Evolutionary conservation across 2,797 vertebrate species (phyloP).

Genomic region (Melanotaenia maccullochi): DNA sequence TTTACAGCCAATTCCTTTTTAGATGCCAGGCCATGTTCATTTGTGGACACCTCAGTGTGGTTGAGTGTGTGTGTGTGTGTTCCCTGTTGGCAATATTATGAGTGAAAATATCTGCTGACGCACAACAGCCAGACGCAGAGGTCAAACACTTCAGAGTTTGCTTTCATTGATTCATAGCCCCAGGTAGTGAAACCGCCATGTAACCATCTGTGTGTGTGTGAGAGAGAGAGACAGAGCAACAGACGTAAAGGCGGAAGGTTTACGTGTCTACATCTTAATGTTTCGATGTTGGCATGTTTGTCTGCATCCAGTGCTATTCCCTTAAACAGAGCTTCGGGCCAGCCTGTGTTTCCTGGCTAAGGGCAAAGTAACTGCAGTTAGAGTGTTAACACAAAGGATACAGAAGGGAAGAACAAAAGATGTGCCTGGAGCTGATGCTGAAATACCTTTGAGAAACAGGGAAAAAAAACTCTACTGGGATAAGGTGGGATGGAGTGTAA

Average conservation of each 20-base stretch:
- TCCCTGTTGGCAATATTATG: conserved; percentile 73
- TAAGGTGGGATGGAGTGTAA: conserved; percentile 42
- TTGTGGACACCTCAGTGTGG: conserved; percentile 40
- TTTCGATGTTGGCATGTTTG: conserved; percentile 56
- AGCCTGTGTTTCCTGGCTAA: conserved; percentile 71
- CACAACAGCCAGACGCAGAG: conserved; percentile 69
- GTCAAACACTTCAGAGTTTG: conserved; percentile 69
- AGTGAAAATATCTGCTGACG: conserved; percentile 79
- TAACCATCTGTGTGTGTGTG: conserved; percentile 32
- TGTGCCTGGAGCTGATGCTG: conserved; percentile 56
- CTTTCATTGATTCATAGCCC: conserved; percentile 75
- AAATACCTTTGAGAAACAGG: conserved; percentile 59
- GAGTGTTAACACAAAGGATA: conserved; percentile 64
- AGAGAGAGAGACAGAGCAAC: conserved; percentile 13
- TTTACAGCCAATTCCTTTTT: conserved; percentile 17
- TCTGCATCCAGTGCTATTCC: conserved; percentile 67
- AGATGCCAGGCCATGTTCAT: conserved; percentile 56
- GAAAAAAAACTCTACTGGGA: conserved; percentile 42
- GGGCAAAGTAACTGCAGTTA: conserved; percentile 60
- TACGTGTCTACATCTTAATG: conserved; percentile 49
- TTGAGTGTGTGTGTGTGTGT: conserved; percentile 32
- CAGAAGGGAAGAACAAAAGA: conserved; percentile 70
- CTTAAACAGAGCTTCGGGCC: conserved; percentile 77
- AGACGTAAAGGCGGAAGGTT: conserved; percentile 40
- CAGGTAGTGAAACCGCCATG: conserved; percentile 57